Conservation (phyloP, 2,797 vertebrate species). For the Ctenochaetus hawaiiensis region DNA sequence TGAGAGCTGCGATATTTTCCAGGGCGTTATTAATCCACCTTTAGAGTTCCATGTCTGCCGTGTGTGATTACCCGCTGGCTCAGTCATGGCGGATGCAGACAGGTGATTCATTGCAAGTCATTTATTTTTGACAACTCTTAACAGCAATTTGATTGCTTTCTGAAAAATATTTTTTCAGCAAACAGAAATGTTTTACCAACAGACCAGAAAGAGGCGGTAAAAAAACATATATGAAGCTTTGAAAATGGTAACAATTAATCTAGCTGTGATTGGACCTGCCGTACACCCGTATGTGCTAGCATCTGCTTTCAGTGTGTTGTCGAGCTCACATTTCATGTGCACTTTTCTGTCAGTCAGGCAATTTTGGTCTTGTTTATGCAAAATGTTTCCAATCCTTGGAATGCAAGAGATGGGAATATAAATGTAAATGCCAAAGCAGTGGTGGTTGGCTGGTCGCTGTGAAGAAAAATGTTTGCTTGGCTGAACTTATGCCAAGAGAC, state of each 20-base stretch:
- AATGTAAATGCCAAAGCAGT: constrained; percentile 61
- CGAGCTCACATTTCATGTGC: background rate
- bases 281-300: background rate
- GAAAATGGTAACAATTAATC: constrained; percentile 13
- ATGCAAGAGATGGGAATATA: constrained; percentile 57
- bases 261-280: constrained; percentile 8
- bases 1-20: constrained; percentile 41
- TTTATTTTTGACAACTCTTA: constrained; percentile 78
- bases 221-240: constrained; percentile 15
- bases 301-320: constrained; percentile 1
- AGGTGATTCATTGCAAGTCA: constrained; percentile 78
- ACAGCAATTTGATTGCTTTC: constrained; percentile 71
- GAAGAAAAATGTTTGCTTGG: constrained; percentile 60
- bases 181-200: constrained; percentile 30
- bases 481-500: constrained; percentile 61
- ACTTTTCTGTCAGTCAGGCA: constrained; percentile 39
- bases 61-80: constrained; percentile 70
- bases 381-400: constrained; percentile 48
- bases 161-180: constrained; percentile 53
- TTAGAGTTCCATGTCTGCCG: constrained; percentile 68
- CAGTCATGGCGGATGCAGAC: constrained; percentile 64
- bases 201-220: background rate
- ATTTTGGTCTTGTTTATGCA: constrained; percentile 56
- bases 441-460: constrained; percentile 54
- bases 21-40: constrained; percentile 71